Base-by-base conservation (phyloP, 2,888 invertebrate species). In the Gymnoscelis rufifasciata region DNA sequence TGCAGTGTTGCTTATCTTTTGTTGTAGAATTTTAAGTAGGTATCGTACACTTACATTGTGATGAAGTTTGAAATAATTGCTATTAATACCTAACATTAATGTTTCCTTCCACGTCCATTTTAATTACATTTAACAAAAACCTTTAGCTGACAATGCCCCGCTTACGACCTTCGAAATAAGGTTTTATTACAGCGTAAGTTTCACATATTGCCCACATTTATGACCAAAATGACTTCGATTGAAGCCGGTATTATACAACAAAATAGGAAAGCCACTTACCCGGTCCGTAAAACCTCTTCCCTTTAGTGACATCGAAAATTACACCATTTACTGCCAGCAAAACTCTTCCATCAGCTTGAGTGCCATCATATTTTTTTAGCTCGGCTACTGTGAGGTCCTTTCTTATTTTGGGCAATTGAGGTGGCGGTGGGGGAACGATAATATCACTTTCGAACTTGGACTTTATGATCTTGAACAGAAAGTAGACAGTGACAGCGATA, bases 251-350 rank as follows among this genome's bases (percentile, higher is more conserved):
- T 48, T 50, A 51, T 43, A 52, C 38, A 45, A 47, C 45, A 47
- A 52, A 54, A 52, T 49, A 52, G 39, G 40, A 47, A 56, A 57
- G 55, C 54, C 53, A 75, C 83, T 77, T 87, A 97, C 97, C 97
- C 74, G 97, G 97, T 5, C 98, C 98, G 80, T 98, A 98, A 81
- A 97, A 97, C 55, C 92, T 89, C 74, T 93, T 95, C 47, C 97
- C 97, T 73, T 90, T 93, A 14, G 98, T 97, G 55, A 96, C 97
- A 89, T 99, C 98, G 83, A 96, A 99, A 29, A 98, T 94, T 74
- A 92, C 95, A 43, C 97, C 95, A 78, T 98, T 97, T 36, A 98
- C 95, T 30, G 96, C 98, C 27, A 99, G 91, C 58, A 98, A 89
- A 57, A 98, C 93, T 68, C 98, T 90, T 28, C 96, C 97, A 72